Base-by-base conservation (phyloP, 2,888 invertebrate species). In the Chymomyza procnemis region DNA sequence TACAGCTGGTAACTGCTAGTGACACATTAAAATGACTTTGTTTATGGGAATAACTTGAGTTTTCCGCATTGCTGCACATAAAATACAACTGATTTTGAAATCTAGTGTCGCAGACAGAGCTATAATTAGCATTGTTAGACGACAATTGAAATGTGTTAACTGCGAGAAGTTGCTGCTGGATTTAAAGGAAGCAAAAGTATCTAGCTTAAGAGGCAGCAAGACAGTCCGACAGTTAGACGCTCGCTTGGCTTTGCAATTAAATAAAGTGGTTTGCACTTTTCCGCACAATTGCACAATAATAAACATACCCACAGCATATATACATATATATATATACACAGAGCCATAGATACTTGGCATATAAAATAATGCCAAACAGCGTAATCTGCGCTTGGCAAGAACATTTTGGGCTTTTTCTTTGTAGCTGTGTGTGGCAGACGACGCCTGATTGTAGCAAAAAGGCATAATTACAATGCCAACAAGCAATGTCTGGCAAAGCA, bases 201-300 rank as follows among this genome's bases (percentile, higher is more conserved):
- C 3, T 4, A 6, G 26, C 26, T 26, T 19, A 50, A 50, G 19
- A n/a, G 50, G 50, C 50, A 19, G 50, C 21, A 22, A 21, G 22
- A 30, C 22, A 12, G 52, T 12, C 30, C 30, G 54, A 22, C 22
- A 14, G 48, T 12, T 18, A 6, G 19, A 54, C 21, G 4, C 22
- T n/a, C 30, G 56, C 5, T 30, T 30, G 30, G 56, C 5, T 9
- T 54, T 34, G 59, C 64, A 64, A 64, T 64, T 64, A 64, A 64
- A 59, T 59, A 59, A 64, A 64, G 64, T 64, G 64, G 64, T 64
- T 64, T 64, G 64, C 64, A 64, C 64, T 64, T 64, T 64, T 52
- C 64, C 64, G 59, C 64, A 64, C 64, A 59, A 64, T 64, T 57
- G 58, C 58, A 59, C 64, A 64, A 58, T 58, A 58, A 57, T 30